A percentile compares a stretch with the other conserved stretches of the same genome.
Evolutionary conservation across 2,888 invertebrate species (phyloP).

Genomic region (Metopia argyrocephala): DNA sequence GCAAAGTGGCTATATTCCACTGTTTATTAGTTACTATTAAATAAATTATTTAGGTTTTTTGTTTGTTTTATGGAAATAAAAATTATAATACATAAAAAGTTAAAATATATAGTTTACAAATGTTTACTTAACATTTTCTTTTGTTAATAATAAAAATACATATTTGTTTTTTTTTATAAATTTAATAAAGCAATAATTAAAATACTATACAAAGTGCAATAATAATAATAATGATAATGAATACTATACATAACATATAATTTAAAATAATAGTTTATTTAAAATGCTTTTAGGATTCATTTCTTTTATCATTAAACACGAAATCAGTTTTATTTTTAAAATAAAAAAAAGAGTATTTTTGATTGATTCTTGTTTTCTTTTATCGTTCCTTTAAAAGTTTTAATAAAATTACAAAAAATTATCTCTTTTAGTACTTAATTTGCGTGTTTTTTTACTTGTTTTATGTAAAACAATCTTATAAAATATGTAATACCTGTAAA

Average conservation of each 20-base stretch:
- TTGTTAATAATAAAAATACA: not conserved
- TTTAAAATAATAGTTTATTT: slow-evolving; percentile 14
- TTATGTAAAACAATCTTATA: slow-evolving; percentile 37
- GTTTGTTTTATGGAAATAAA: not conserved
- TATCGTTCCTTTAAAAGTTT: no score
- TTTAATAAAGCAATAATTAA: not conserved
- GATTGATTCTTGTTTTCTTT: not conserved
- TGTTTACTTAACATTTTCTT: not conserved
- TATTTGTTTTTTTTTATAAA: not conserved
- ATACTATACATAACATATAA: slow-evolving; percentile 32
- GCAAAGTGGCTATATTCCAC: not conserved
- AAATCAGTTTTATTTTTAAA: no score
- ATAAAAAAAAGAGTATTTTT: slow-evolving; percentile 30
- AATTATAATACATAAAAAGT: not conserved
- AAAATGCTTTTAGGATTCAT: not conserved
- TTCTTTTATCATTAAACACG: slow-evolving; percentile 11
- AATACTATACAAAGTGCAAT: not conserved
- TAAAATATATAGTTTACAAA: not conserved
- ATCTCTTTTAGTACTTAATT: not conserved
- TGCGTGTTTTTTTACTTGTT: not conserved
- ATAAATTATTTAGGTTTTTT: not conserved
- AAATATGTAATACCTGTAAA: not conserved
- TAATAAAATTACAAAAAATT: slow-evolving; percentile 1
- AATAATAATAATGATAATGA: slow-evolving; percentile 11
- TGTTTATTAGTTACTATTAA: not conserved